These are phyloP conservation scores for Anomalospiza imberbis DNA, from an alignment of 2,797 vertebrate genomes.

Conservation along the genomic window DNA sequence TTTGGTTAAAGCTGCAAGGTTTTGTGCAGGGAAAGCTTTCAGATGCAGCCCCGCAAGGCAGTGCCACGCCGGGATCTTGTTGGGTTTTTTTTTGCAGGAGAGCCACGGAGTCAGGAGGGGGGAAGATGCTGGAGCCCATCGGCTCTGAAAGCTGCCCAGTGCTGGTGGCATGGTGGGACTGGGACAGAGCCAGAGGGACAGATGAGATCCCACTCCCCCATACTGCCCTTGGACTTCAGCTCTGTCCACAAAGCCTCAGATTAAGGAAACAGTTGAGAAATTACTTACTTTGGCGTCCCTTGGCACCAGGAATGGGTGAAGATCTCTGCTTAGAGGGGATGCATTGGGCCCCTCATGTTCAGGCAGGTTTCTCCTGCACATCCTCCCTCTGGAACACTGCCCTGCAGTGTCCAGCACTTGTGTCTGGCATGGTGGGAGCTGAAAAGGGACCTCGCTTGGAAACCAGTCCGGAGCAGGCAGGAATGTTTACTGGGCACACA, in stretches of 20 bases:
- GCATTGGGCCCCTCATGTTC: rapidly evolving
- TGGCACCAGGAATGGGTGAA: rapidly evolving
- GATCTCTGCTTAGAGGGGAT: not conserved
- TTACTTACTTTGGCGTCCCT: not conserved
- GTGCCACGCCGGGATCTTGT: not conserved
- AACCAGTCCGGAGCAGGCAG: not conserved
- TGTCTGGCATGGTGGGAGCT: rapidly evolving
- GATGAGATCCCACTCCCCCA: rapidly evolving
- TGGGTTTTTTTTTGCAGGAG: rapidly evolving
- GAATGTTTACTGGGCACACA: not conserved
- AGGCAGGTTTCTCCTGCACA: rapidly evolving
- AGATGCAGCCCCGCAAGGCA: not conserved
- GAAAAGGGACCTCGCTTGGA: not conserved
- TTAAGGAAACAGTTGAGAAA: not conserved
- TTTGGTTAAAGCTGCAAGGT: not conserved
- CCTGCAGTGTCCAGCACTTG: not conserved
- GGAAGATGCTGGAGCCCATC: not conserved
- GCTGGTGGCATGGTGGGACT: not conserved
- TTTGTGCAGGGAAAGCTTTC: not conserved
- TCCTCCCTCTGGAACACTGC: not conserved
- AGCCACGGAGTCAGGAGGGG: rapidly evolving
- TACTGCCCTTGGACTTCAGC: not conserved
- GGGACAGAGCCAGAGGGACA: not conserved
- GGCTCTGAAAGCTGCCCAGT: not conserved
- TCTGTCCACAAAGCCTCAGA: not conserved